A percentile compares a stretch with the other conserved stretches of the same genome.
Conservation (phyloP, 1,140 invertebrate species). For the Calliphora vicina region DNA sequence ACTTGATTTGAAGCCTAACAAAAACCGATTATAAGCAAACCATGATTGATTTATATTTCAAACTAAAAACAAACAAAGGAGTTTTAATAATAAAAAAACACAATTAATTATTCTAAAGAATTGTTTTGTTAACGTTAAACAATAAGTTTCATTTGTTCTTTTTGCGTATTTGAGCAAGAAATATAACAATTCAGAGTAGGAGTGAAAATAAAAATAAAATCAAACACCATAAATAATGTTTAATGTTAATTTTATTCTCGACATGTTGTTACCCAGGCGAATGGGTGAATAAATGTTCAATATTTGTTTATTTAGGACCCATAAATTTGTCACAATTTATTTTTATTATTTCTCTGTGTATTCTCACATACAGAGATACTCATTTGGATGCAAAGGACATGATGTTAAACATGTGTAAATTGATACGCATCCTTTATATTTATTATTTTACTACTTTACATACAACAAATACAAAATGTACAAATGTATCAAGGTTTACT, state of each 20-base stretch:
- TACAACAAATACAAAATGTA: too few species aligned
- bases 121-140: not conserved
- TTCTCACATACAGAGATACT: too few species aligned
- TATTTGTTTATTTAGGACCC: not conserved
- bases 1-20: too few species aligned
- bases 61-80: not conserved
- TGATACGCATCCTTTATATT: too few species aligned
- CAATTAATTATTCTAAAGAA: not conserved
- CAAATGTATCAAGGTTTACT: too few species aligned
- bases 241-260: not conserved
- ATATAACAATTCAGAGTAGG: not conserved
- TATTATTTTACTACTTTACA: too few species aligned
- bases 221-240: not conserved
- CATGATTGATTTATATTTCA: not conserved
- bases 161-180: not conserved
- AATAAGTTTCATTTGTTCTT: not conserved
- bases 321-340: slow-evolving; percentile 2
- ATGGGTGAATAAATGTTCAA: not conserved
- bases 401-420: too few species aligned
- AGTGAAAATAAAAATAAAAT: not conserved
- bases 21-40: not conserved
- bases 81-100: not conserved
- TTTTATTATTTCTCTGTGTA: not conserved
- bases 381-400: too few species aligned
- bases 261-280: not conserved